phyloP scores from a whole-genome alignment of 1,140 invertebrate species.

The Zeugodacus cucurbitae region DNA sequence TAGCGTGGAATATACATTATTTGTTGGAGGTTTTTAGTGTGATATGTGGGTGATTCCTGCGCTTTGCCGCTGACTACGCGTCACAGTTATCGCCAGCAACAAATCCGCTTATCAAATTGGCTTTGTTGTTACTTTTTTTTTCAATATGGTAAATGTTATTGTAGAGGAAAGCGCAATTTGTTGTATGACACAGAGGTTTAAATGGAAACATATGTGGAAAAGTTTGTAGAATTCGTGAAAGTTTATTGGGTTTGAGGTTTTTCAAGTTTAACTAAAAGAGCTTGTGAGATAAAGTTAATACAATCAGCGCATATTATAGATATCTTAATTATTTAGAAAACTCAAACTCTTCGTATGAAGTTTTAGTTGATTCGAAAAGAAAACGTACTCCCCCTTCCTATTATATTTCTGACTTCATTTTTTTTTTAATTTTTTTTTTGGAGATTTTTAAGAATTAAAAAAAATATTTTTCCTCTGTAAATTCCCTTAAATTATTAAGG shows the following conservation, averaged over 20 bases:
- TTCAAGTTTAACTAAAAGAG: too few species aligned
- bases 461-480: too few species aligned
- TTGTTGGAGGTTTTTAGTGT: not conserved
- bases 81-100: not conserved
- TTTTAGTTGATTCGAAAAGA: too few species aligned
- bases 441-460: too few species aligned
- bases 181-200: not conserved
- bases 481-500: too few species aligned
- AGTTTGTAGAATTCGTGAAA: not conserved
- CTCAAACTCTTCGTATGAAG: too few species aligned
- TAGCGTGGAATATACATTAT: not conserved
- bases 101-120: constrained; percentile 14
- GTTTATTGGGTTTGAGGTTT: not conserved
- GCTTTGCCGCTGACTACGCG: not conserved
- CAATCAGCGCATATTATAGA: too few species aligned
- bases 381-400: too few species aligned
- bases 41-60: not conserved
- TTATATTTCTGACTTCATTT: too few species aligned
- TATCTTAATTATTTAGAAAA: too few species aligned
- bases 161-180: not conserved
- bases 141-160: not conserved
- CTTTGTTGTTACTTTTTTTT: not conserved
- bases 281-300: too few species aligned
- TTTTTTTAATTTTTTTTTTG: too few species aligned
- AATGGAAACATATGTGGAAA: not conserved